A percentile compares a stretch with the other conserved stretches of the same genome.
Conservation (phyloP, 2,888 invertebrate genomes). For the Cistogaster globosa region DNA sequence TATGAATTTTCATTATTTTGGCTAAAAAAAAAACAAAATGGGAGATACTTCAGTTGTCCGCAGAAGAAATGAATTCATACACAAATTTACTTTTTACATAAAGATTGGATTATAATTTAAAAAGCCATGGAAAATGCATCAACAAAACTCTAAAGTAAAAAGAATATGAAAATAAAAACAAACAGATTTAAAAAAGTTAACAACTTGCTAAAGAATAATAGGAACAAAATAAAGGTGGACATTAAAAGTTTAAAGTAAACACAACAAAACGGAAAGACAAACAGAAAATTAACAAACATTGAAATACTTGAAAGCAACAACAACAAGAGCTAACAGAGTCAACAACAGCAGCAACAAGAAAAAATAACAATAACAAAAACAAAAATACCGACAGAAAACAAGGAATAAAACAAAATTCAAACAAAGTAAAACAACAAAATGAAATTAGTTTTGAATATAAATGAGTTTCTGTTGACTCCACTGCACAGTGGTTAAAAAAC, state of each 20-base stretch:
- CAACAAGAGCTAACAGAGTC: not conserved
- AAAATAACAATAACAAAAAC: constrained; percentile 16
- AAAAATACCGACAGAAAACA: constrained; percentile 32
- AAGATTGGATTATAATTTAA: not conserved
- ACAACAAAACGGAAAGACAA: constrained; percentile 64
- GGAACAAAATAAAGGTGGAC: constrained; percentile 65
- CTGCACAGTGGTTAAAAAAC: too few species aligned
- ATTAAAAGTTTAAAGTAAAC: constrained; percentile 69
- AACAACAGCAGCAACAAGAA: constrained; percentile 21
- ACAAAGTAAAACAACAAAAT: constrained; percentile 15
- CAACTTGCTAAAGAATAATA: constrained; percentile 41
- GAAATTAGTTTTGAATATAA: constrained; percentile 58
- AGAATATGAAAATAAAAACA: constrained; percentile 47
- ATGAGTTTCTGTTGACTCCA: constrained; percentile 49
- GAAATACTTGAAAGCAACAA: constrained; percentile 26
- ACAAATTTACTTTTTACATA: constrained; percentile 27
- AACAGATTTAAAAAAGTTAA: constrained; percentile 27
- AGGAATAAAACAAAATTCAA: constrained; percentile 21
- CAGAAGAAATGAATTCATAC: too few species aligned
- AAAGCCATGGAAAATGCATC: constrained; percentile 7
- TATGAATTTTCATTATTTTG: constrained; percentile 45
- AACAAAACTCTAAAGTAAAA: not conserved
- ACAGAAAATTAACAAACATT: constrained; percentile 33
- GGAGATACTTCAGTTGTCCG: too few species aligned
- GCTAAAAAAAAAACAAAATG: not conserved